Percentiles rank a stretch among this genome's conserved stretches.
phyloP scores from a whole-genome alignment of 2,888 invertebrate genomes.

The Eristalis tenax region DNA sequence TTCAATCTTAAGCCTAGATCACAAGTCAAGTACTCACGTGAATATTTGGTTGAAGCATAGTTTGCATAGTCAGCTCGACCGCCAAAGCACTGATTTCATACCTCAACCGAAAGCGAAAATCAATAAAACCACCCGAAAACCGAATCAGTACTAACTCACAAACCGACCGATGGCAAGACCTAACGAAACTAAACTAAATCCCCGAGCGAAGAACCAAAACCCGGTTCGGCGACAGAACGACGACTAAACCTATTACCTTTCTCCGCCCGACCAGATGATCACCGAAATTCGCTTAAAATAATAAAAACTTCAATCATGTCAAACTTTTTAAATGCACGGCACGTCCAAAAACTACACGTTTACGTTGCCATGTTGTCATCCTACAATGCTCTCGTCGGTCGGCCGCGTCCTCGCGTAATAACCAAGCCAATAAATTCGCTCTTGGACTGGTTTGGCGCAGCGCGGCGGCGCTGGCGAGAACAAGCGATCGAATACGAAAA shows the following conservation, averaged over 20 bases:
- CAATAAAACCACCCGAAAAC: not conserved
- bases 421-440: constrained; percentile 38
- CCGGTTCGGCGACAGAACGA: constrained; percentile 11
- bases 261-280: constrained; percentile 31
- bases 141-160: not conserved
- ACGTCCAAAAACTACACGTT: constrained; percentile 36
- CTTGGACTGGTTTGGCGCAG: constrained; percentile 35
- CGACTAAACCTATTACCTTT: constrained; percentile 43
- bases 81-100: constrained; percentile 25
- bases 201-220: constrained; percentile 10
- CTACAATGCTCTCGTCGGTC: constrained; percentile 8
- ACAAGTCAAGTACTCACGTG: constrained; percentile 36
- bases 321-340: constrained; percentile 54
- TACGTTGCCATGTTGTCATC: constrained; percentile 42
- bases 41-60: constrained; percentile 47
- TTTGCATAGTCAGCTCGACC: constrained; percentile 22
- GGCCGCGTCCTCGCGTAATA: constrained; percentile 20
- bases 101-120: not conserved
- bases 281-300: constrained; percentile 24
- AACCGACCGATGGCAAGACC: constrained; percentile 35
- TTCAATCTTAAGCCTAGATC: not conserved
- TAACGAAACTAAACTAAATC: constrained; percentile 34
- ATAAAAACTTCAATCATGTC: constrained; percentile 48
- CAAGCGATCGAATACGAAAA: not conserved
- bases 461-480: not conserved